Conservation (phyloP, 2,888 invertebrate species). For the Thera obeliscata region DNA sequence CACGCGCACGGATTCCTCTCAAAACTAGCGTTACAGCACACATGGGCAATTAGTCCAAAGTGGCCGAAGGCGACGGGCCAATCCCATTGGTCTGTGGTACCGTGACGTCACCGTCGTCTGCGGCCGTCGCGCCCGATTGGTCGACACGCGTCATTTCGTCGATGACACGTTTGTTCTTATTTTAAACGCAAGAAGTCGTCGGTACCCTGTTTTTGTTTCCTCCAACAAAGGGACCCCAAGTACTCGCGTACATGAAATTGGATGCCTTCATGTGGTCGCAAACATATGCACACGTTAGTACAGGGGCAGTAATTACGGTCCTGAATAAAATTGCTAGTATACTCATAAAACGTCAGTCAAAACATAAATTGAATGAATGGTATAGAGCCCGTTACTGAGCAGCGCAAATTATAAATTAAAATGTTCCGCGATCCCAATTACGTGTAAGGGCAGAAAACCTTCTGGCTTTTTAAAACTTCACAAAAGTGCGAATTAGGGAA, state of each 20-base stretch:
- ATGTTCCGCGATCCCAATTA: conserved; percentile 68
- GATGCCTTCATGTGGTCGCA: conserved; percentile 61
- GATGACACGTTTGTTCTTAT: conserved; percentile 85
- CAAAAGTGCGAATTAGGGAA: conserved; percentile 81
- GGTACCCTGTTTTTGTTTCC: conserved; percentile 74
- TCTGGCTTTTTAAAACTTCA: conserved; percentile 76
- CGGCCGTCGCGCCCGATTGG: conserved; percentile 83
- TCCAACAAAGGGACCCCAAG: conserved; percentile 69
- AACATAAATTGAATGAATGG: conserved; percentile 35
- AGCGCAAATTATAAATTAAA: conserved; percentile 62
- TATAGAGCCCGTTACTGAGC: conserved; percentile 22
- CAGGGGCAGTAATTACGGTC: conserved; percentile 44
- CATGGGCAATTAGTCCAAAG: conserved; percentile 84
- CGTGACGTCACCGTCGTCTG: conserved; percentile 81
- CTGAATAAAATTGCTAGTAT: conserved; percentile 24
- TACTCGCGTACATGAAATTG: conserved; percentile 57
- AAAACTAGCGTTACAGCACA: conserved; percentile 80
- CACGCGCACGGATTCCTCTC: conserved; percentile 77
- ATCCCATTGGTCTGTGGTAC: conserved; percentile 73
- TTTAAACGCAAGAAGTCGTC: conserved; percentile 76
- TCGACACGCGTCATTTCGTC: conserved; percentile 84
- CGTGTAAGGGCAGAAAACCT: conserved; percentile 60
- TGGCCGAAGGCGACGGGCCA: conserved; percentile 81
- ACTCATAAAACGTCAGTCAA: conserved; percentile 39
- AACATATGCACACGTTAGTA: conserved; percentile 40